These are phyloP conservation scores for Camponotus fellah DNA, from an alignment of 2,888 invertebrate species.

Conservation along the genomic window DNA sequence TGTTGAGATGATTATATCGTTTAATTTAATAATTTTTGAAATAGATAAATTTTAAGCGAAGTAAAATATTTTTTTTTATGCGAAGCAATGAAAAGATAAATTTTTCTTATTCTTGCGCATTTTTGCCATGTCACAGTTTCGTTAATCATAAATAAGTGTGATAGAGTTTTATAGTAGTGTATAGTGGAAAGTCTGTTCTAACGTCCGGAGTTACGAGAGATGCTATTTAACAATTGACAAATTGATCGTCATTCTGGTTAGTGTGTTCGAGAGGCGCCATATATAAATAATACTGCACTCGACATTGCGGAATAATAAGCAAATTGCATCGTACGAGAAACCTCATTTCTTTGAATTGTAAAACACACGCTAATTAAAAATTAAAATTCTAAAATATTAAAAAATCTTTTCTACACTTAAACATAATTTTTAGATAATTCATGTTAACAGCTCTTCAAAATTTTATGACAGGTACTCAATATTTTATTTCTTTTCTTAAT, in stretches of 20 bases:
- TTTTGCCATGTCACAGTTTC: neutral
- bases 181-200: constrained; percentile 64
- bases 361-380: neutral
- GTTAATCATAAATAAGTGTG: constrained; percentile 14
- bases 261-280: constrained; percentile 71
- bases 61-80: neutral
- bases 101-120: neutral
- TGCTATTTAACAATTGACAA: constrained; percentile 73
- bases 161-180: constrained; percentile 53
- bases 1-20: neutral
- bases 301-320: constrained; percentile 70
- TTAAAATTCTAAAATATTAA: neutral
- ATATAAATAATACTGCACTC: constrained; percentile 67
- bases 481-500: neutral
- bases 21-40: neutral
- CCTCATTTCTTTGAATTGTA: constrained; percentile 45
- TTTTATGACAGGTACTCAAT: neutral
- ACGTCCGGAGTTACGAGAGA: constrained; percentile 67
- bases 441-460: neutral
- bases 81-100: neutral
- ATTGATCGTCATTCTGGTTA: constrained; percentile 66
- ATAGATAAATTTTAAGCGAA: constrained; percentile 23
- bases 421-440: neutral
- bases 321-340: constrained; percentile 60
- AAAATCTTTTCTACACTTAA: neutral